Conservation (phyloP, 2,113 vertebrate species). For the Pangasianodon gigas region DNA sequence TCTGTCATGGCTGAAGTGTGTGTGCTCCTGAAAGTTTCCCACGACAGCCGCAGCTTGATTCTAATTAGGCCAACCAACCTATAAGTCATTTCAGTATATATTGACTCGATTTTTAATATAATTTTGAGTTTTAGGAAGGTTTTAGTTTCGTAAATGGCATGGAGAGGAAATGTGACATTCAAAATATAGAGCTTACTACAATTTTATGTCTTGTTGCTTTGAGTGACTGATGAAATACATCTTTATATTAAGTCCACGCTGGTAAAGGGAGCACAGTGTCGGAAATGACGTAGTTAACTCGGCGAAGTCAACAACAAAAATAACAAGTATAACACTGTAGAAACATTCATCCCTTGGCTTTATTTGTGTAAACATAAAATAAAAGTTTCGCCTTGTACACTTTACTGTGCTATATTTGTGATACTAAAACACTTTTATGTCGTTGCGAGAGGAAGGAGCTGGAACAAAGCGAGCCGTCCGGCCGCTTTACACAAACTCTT, state of each 20-base stretch:
- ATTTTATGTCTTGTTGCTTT: neutral
- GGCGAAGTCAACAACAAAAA: neutral
- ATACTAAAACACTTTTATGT: neutral
- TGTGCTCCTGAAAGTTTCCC: neutral
- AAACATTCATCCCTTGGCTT: neutral
- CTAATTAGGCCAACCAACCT: neutral
- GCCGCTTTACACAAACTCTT: conserved; percentile 1
- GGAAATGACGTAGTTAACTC: conserved; percentile 14
- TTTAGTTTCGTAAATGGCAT: neutral
- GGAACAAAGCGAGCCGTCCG: neutral
- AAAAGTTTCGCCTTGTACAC: neutral
- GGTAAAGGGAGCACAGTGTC: neutral
- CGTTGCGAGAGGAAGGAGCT: neutral
- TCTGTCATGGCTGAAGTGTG: neutral
- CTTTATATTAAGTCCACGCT: neutral
- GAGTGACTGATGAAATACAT: neutral
- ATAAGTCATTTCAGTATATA: neutral
- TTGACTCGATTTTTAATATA: neutral
- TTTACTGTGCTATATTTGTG: neutral
- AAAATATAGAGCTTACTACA: neutral
- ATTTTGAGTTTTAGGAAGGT: neutral
- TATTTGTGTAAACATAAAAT: neutral
- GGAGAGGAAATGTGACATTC: neutral
- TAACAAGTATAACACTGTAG: neutral
- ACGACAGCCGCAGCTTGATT: neutral